These are phyloP conservation scores for Meriones psammophilus DNA, from an alignment of 2,797 vertebrate species.

Conservation along the genomic window DNA sequence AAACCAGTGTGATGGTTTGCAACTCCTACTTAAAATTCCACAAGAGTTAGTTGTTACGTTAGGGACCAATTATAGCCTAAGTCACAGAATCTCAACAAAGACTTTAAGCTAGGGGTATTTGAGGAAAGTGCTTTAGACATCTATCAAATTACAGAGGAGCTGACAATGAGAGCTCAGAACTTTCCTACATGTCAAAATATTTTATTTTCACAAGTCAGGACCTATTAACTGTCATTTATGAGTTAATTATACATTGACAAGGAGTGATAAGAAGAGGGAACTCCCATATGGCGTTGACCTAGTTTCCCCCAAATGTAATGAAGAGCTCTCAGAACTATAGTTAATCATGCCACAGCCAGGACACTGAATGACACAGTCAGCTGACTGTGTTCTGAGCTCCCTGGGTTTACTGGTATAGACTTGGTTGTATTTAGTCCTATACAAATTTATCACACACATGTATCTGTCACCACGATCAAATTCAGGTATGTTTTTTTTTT, in stretches of 20 bases:
- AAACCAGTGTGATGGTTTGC: neutral
- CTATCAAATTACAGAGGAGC: constrained; percentile 8
- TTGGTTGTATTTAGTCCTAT: neutral
- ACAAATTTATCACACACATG: neutral
- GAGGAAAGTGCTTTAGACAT: constrained; percentile 55
- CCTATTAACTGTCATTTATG: constrained; percentile 32
- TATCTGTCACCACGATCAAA: neutral
- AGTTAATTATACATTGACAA: neutral
- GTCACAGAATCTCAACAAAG: constrained; percentile 28
- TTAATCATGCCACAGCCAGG: neutral
- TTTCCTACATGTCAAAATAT: constrained; percentile 1
- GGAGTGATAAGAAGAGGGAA: neutral
- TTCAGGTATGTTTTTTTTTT: neutral
- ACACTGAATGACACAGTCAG: neutral
- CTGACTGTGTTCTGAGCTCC: neutral
- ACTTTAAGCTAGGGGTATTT: constrained; percentile 53
- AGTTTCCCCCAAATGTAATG: neutral
- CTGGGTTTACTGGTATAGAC: neutral
- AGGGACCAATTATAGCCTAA: neutral
- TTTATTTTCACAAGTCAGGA: constrained; percentile 56
- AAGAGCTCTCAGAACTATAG: neutral
- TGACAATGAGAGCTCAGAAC: constrained; percentile 22
- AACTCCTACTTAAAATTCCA: constrained; percentile 63
- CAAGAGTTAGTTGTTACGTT: neutral
- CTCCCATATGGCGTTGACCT: neutral